Percentiles rank a stretch among this genome's conserved stretches.
phyloP scores from a whole-genome alignment of 53 echinoderm and acorn worm genomes.

The Patiria pectinifera region DNA sequence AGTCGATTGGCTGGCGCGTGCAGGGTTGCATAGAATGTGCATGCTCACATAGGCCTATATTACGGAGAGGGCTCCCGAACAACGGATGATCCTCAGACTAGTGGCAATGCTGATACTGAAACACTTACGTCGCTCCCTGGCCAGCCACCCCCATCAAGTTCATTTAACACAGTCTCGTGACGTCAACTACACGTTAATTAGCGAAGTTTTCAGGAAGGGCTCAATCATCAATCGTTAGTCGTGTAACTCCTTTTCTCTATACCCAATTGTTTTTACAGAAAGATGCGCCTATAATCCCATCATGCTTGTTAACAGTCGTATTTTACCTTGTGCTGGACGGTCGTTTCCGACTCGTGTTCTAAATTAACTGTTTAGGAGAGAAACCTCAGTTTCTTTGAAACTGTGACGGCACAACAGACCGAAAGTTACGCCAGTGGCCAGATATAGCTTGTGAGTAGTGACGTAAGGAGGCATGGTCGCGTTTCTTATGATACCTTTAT shows the following conservation, averaged over 20 bases:
- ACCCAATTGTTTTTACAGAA: neutral
- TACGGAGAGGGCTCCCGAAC: too few relatives aligned
- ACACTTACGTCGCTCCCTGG: neutral
- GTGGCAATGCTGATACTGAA: neutral
- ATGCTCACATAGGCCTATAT: too few relatives aligned
- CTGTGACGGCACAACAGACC: neutral
- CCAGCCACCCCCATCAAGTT: neutral
- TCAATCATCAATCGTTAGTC: neutral
- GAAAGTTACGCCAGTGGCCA: neutral
- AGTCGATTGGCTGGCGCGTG: too few relatives aligned
- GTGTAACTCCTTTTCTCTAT: neutral
- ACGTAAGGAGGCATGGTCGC: too few relatives aligned
- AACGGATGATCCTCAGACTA: too few relatives aligned
- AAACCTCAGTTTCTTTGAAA: neutral
- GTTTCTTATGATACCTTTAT: too few relatives aligned
- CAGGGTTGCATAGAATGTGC: too few relatives aligned
- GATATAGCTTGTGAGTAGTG: too few relatives aligned
- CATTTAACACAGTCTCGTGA: neutral
- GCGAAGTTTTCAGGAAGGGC: neutral
- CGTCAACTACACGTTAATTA: constrained; percentile 7
- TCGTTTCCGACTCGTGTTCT: constrained; percentile 7
- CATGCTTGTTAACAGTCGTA: too few relatives aligned
- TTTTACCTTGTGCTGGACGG: neutral
- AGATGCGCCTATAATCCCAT: too few relatives aligned
- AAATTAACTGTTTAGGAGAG: neutral